Evolutionary conservation across 2,113 vertebrate genomes (phyloP).

Genomic region (Meles meles): DNA sequence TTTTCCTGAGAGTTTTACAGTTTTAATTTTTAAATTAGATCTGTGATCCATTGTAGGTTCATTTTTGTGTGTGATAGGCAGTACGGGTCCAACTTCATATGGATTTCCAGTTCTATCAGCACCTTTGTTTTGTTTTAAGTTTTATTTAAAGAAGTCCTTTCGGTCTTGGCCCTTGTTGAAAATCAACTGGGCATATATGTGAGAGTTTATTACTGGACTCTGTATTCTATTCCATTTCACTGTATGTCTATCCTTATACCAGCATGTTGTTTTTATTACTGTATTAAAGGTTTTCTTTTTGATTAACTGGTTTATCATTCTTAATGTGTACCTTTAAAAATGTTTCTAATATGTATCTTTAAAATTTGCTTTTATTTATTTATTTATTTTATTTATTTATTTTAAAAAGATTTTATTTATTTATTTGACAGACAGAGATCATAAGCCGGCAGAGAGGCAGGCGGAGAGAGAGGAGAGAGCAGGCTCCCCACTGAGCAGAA

Average conservation of each 20-base stretch:
- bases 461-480: too few relatives aligned
- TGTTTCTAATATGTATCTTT: neutral
- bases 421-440: too few relatives aligned
- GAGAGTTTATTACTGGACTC: neutral
- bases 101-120: neutral
- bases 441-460: too few relatives aligned
- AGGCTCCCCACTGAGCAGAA: too few relatives aligned
- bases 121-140: neutral
- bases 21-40: neutral
- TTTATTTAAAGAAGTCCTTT: neutral
- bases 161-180: neutral
- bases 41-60: neutral
- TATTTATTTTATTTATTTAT: too few relatives aligned
- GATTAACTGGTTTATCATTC: neutral
- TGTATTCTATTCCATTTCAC: neutral
- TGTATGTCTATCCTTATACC: neutral
- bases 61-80: neutral
- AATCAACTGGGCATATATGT: neutral
- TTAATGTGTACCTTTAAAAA: neutral
- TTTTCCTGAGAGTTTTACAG: neutral
- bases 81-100: neutral
- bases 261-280: neutral
- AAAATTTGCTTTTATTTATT: neutral
- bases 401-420: too few relatives aligned
- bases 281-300: conserved; percentile 11